phyloP scores from a whole-genome alignment of 1,140 invertebrate species.

The Drosophila kikkawai region DNA sequence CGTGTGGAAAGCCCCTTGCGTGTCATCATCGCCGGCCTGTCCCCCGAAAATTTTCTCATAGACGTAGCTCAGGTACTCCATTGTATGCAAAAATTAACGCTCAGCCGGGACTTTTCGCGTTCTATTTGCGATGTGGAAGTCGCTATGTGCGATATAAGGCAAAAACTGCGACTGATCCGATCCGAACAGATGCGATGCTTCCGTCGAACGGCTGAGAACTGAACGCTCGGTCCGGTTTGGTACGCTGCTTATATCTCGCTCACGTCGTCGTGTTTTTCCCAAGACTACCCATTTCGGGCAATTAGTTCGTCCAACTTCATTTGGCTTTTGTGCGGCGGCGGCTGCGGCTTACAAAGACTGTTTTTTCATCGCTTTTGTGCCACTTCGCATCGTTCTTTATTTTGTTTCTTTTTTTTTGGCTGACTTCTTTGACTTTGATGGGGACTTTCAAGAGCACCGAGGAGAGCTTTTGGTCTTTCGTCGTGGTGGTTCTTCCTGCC shows the following conservation, averaged over 20 bases:
- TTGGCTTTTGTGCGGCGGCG: slow-evolving; percentile 1
- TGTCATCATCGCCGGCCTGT: slow-evolving; percentile 23
- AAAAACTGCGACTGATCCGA: slow-evolving; percentile 2
- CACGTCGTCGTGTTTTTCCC: slow-evolving; percentile 31
- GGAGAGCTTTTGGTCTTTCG: slow-evolving; percentile 20
- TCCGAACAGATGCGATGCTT: slow-evolving; percentile 44
- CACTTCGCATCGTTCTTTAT: slow-evolving; percentile 8
- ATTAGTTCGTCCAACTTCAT: slow-evolving; percentile 52
- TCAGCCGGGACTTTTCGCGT: slow-evolving; percentile 29
- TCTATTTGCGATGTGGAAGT: slow-evolving; percentile 18
- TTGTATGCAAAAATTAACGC: slow-evolving; percentile 64
- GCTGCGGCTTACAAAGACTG: neutral
- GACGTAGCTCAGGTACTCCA: slow-evolving; percentile 75
- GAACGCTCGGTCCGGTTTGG: slow-evolving; percentile 61
- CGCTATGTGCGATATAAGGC: neutral
- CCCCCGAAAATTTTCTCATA: slow-evolving; percentile 73
- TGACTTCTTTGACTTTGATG: slow-evolving; percentile 62
- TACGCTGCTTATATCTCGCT: slow-evolving; percentile 54
- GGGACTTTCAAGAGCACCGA: slow-evolving; percentile 14
- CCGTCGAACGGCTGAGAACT: slow-evolving; percentile 52
- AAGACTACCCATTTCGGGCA: slow-evolving; percentile 37
- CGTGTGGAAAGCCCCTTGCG: slow-evolving; percentile 47
- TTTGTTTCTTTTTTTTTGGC: slow-evolving; percentile 8
- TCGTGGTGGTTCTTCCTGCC: neutral
- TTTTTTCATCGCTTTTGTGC: slow-evolving; percentile 21